phyloP scores from a whole-genome alignment of 2,797 vertebrate species.

The Halcyon leucocephala region DNA sequence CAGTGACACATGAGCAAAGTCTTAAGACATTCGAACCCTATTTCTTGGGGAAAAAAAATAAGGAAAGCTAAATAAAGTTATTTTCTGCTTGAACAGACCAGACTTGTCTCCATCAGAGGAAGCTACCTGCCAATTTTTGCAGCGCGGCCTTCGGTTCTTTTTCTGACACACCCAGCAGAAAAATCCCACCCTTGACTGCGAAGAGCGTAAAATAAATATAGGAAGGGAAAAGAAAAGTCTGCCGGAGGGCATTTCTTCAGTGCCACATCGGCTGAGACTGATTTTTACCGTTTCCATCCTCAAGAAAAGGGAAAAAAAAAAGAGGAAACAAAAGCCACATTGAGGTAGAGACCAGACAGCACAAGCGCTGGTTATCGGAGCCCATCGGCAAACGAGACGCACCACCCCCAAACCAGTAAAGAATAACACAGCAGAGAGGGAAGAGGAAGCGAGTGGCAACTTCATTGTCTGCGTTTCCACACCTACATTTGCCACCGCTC shows the following conservation, averaged over 20 bases:
- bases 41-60: neutral
- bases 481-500: neutral
- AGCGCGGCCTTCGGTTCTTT: neutral
- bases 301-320: neutral
- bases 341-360: neutral
- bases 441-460: neutral
- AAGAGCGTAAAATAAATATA: neutral
- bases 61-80: neutral
- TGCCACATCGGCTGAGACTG: accelerated
- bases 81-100: neutral
- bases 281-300: neutral
- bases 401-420: neutral
- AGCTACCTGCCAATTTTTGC: neutral
- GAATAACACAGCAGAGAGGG: neutral
- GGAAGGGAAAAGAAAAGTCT: neutral
- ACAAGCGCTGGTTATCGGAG: neutral
- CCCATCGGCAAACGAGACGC: neutral
- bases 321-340: neutral
- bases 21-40: neutral
- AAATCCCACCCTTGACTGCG: too few relatives aligned
- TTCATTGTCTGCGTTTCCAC: neutral
- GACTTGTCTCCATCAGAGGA: neutral
- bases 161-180: neutral
- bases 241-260: neutral
- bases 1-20: neutral